Conservation (phyloP, 2,888 invertebrate species). For the Chirona hameri region DNA sequence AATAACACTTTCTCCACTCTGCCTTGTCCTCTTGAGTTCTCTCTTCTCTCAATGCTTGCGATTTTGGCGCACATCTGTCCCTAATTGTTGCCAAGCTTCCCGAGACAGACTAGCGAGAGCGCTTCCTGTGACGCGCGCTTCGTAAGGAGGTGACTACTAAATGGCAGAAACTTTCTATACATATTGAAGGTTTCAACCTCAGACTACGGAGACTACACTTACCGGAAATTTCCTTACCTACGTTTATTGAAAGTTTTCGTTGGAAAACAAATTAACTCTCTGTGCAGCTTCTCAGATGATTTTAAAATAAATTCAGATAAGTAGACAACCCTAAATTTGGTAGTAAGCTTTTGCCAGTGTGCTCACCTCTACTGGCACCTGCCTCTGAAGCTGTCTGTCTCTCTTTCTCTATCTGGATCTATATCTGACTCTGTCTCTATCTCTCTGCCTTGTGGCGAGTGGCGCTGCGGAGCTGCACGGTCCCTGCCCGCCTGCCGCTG, state of each 20-base stretch:
- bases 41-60: slow-evolving; percentile 47
- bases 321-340: slow-evolving; percentile 24
- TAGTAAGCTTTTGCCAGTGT: slow-evolving; percentile 32
- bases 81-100: slow-evolving; percentile 27
- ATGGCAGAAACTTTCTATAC: too few species aligned
- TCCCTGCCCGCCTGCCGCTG: too few species aligned
- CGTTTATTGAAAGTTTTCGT: too few species aligned
- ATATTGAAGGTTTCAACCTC: too few species aligned
- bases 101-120: not conserved
- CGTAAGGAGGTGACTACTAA: too few species aligned
- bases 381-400: not conserved
- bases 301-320: too few species aligned
- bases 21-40: slow-evolving; percentile 35
- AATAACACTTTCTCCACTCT: slow-evolving; percentile 35
- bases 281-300: too few species aligned
- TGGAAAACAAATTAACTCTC: too few species aligned
- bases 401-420: slow-evolving; percentile 22
- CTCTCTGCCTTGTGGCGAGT: not conserved
- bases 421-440: slow-evolving; percentile 6
- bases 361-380: slow-evolving; percentile 34
- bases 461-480: too few species aligned
- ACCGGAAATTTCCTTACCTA: too few species aligned
- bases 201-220: too few species aligned
- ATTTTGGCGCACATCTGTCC: slow-evolving; percentile 65
- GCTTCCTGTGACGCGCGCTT: not conserved